Percentiles rank a stretch among this genome's conserved stretches.
Evolutionary conservation across 2,113 vertebrate species (phyloP).

Genomic region (Puntigrus tetrazona): DNA sequence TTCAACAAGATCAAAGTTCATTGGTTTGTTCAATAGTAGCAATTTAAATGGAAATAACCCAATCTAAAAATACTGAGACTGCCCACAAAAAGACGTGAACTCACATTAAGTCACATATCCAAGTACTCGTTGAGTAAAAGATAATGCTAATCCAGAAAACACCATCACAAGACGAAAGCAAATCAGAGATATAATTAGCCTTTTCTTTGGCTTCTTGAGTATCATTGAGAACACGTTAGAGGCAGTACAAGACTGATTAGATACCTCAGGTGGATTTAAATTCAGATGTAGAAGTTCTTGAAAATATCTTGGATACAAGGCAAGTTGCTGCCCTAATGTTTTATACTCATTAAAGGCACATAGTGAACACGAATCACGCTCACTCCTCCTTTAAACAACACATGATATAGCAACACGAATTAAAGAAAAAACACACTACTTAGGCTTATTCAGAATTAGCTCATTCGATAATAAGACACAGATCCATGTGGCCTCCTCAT

Average conservation of each 20-base stretch:
- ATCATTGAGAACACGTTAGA: neutral
- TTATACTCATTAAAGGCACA: neutral
- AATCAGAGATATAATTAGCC: conserved; percentile 10
- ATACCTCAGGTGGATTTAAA: neutral
- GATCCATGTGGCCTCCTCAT: no score
- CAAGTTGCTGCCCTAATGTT: neutral
- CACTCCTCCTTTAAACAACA: neutral
- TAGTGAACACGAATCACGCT: neutral
- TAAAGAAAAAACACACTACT: neutral
- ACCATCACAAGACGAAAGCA: neutral
- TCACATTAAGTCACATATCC: neutral
- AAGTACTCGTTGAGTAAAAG: neutral
- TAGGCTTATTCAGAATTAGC: neutral
- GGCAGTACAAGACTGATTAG: neutral
- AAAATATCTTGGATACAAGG: neutral
- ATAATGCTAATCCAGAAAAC: neutral
- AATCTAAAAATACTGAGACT: neutral
- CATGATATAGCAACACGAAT: neutral
- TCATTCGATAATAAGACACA: neutral
- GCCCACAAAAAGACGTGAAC: neutral
- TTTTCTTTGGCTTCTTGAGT: neutral
- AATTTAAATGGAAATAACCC: neutral
- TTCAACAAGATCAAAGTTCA: neutral
- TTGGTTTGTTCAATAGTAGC: neutral
- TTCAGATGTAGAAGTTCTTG: neutral